Percentiles rank a stretch among this genome's conserved stretches.
Conservation (phyloP, 2,888 invertebrate genomes). For the Tachina lurida region DNA sequence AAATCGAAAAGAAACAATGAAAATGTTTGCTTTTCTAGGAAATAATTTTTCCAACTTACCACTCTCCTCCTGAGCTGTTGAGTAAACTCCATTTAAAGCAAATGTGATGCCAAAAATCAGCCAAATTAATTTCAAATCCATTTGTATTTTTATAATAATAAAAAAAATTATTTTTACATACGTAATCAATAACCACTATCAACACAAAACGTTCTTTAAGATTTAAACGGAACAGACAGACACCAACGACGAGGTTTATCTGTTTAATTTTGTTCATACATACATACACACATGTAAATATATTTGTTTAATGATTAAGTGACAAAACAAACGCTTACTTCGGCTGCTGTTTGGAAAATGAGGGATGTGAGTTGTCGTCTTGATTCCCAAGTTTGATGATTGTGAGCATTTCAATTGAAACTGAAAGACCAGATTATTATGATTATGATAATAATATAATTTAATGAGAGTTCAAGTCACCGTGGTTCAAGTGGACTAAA, state of each 20-base stretch:
- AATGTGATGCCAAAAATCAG: constrained; percentile 17
- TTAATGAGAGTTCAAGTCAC: constrained; percentile 49
- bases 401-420: constrained; percentile 68
- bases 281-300: neutral
- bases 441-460: constrained; percentile 62
- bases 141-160: constrained; percentile 6
- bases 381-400: constrained; percentile 45
- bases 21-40: constrained; percentile 3
- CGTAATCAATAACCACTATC: constrained; percentile 42
- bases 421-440: constrained; percentile 64
- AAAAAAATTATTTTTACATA: neutral
- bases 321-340: constrained; percentile 54
- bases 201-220: constrained; percentile 37
- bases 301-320: constrained; percentile 52
- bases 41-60: constrained; percentile 47
- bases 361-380: constrained; percentile 27
- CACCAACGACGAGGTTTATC: constrained; percentile 28
- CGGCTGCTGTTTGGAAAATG: constrained; percentile 53
- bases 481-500: constrained; percentile 28
- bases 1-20: neutral
- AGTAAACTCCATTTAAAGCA: neutral
- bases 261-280: constrained; percentile 24
- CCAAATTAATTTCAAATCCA: constrained; percentile 32
- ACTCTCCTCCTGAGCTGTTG: constrained; percentile 54
- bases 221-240: constrained; percentile 42